A percentile compares a stretch with the other conserved stretches of the same genome.
These are phyloP conservation scores for Aphelenchoides fujianensis DNA, from an alignment of 1,140 invertebrate genomes.

Conservation along the genomic window DNA sequence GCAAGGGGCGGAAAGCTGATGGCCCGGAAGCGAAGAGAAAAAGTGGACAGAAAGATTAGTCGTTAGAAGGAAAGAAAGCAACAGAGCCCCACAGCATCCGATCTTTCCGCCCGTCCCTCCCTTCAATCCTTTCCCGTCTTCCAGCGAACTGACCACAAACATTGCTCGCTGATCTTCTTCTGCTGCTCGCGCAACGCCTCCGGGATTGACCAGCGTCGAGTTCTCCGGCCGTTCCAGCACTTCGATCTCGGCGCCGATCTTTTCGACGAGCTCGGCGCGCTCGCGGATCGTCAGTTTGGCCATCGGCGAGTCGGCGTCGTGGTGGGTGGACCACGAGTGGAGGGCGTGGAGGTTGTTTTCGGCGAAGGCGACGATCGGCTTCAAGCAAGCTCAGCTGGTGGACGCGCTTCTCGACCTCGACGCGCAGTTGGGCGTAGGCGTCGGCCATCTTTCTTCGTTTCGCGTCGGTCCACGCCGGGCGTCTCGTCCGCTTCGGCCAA, in stretches of 20 bases:
- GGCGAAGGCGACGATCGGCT: slow-evolving; percentile 27
- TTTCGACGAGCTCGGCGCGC: slow-evolving; percentile 38
- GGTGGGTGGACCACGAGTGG: slow-evolving; percentile 30
- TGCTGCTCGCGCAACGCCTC: slow-evolving; percentile 9
- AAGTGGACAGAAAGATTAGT: no score
- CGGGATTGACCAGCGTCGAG: slow-evolving; percentile 5
- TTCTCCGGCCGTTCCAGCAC: slow-evolving; percentile 22
- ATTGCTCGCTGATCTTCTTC: slow-evolving; percentile 14
- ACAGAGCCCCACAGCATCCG: no score
- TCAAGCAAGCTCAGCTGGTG: slow-evolving; percentile 15
- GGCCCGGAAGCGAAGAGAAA: slow-evolving; percentile 8
- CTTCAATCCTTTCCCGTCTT: neutral
- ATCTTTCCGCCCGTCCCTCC: neutral
- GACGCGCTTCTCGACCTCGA: slow-evolving; percentile 18
- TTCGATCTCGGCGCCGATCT: slow-evolving; percentile 18
- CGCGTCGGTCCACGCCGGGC: neutral
- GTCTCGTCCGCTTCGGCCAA: neutral
- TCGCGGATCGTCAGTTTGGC: slow-evolving; percentile 9
- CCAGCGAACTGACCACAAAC: slow-evolving; percentile 25
- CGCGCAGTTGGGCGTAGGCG: neutral
- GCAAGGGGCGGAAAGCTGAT: slow-evolving; percentile 21
- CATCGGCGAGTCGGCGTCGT: slow-evolving; percentile 40
- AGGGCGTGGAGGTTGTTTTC: slow-evolving; percentile 32
- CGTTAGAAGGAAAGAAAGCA: no score
- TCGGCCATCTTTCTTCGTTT: slow-evolving; percentile 11